A percentile compares a stretch with the other conserved stretches of the same genome.
Conservation (phyloP, 2,888 invertebrate species). For the Icerya purchasi region DNA sequence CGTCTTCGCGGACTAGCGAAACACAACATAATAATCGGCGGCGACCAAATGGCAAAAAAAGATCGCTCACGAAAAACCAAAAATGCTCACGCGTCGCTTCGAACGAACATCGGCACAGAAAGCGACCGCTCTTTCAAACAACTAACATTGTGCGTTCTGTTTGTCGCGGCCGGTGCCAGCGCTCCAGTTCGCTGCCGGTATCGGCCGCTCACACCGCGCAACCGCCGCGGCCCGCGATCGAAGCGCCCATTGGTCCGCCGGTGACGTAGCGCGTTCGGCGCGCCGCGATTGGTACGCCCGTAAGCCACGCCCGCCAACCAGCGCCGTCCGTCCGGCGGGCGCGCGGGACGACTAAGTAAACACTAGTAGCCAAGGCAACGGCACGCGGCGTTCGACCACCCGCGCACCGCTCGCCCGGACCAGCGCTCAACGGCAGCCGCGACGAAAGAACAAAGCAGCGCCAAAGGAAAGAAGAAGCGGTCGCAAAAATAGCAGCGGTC, state of each 20-base stretch:
- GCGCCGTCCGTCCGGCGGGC: not conserved
- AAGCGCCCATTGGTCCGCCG: conserved; percentile 17
- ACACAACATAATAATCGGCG: too few relatives aligned
- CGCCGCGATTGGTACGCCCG: conserved; percentile 6
- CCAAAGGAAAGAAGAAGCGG: not conserved
- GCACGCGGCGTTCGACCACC: conserved; percentile 9
- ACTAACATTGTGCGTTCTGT: too few relatives aligned
- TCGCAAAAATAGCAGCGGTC: not conserved
- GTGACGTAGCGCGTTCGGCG: conserved; percentile 8
- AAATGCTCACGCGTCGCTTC: too few relatives aligned
- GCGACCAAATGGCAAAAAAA: too few relatives aligned
- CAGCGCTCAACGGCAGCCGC: not conserved
- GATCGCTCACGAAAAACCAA: too few relatives aligned
- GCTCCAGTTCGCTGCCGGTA: not conserved
- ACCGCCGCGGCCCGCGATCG: not conserved
- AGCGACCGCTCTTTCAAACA: too few relatives aligned
- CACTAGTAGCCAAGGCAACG: conserved; percentile 12
- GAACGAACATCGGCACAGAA: too few relatives aligned
- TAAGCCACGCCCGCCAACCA: conserved; percentile 4
- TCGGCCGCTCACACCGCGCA: not conserved
- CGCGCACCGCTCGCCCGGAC: not conserved
- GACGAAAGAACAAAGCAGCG: too few relatives aligned
- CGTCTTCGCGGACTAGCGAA: too few relatives aligned
- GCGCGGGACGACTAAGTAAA: conserved; percentile 5
- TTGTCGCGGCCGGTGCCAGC: not conserved